These are phyloP conservation scores for Calameuta filiformis DNA, from an alignment of 2,888 invertebrate species.

Conservation along the genomic window DNA sequence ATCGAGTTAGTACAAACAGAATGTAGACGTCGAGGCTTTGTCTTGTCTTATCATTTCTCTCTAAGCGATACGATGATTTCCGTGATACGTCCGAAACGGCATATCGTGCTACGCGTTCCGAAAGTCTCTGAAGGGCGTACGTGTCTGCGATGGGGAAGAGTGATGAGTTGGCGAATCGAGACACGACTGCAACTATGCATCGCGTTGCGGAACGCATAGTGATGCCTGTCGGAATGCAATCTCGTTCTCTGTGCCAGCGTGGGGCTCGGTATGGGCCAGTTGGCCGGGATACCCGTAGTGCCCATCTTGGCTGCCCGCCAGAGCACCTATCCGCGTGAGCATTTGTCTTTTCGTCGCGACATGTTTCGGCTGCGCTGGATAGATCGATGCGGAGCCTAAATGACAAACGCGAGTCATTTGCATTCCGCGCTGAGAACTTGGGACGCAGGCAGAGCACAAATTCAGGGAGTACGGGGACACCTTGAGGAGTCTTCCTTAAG, in stretches of 20 bases:
- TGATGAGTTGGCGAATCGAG: neutral
- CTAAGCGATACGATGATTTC: neutral
- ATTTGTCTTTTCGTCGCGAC: constrained; percentile 58
- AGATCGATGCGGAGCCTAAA: constrained; percentile 53
- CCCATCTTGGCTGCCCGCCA: constrained; percentile 36
- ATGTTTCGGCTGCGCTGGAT: constrained; percentile 41
- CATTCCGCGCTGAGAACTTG: constrained; percentile 19
- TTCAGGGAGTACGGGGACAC: neutral
- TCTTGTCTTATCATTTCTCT: neutral
- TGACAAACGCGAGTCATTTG: constrained; percentile 48
- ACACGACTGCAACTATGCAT: neutral
- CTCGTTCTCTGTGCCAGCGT: neutral
- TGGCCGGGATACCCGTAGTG: constrained; percentile 37
- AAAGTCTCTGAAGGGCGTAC: neutral
- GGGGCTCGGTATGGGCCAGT: constrained; percentile 25
- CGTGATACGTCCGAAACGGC: neutral
- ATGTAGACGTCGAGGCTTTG: neutral
- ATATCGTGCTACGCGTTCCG: neutral
- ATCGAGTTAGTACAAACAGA: neutral
- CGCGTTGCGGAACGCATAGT: neutral
- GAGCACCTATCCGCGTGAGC: constrained; percentile 49
- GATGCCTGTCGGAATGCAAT: constrained; percentile 16
- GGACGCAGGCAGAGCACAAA: neutral
- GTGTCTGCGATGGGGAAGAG: neutral
- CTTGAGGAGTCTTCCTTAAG: neutral